Evolutionary conservation across 2,797 vertebrate species (phyloP).

Genomic region (Mycteria americana): DNA sequence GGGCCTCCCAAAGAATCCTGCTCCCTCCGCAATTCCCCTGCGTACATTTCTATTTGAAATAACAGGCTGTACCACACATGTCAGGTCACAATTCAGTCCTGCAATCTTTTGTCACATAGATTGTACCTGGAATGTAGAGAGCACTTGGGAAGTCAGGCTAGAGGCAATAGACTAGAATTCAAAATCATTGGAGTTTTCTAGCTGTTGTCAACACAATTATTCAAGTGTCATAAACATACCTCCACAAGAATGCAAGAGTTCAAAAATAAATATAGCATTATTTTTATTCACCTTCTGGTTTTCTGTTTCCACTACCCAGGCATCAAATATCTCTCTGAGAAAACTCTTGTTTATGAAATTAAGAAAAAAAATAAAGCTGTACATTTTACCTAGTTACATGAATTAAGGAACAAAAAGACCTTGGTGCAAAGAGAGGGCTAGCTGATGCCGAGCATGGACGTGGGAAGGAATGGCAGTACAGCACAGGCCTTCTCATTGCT

Average conservation of each 20-base stretch:
- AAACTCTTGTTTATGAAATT: not conserved
- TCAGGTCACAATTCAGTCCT: not conserved
- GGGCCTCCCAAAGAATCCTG: not conserved
- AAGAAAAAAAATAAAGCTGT: not conserved
- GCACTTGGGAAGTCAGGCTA: not conserved
- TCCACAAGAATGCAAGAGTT: not conserved
- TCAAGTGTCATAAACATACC: not conserved
- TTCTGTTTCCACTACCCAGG: not conserved
- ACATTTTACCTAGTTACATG: not conserved
- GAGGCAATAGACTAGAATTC: not conserved
- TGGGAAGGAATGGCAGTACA: not conserved
- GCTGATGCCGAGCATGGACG: not conserved
- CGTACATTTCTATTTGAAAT: not conserved
- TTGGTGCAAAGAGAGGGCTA: not conserved
- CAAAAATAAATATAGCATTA: not conserved
- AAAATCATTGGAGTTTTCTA: not conserved
- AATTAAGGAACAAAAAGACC: not conserved
- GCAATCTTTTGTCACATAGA: not conserved
- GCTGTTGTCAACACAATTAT: not conserved
- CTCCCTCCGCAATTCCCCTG: not conserved
- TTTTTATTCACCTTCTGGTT: not conserved
- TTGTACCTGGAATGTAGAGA: not conserved
- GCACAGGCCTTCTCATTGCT: not conserved
- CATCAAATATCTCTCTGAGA: not conserved
- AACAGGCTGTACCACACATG: not conserved